Evolutionary conservation across 2,797 vertebrate species (phyloP).

Genomic region (Microchirus variegatus): DNA sequence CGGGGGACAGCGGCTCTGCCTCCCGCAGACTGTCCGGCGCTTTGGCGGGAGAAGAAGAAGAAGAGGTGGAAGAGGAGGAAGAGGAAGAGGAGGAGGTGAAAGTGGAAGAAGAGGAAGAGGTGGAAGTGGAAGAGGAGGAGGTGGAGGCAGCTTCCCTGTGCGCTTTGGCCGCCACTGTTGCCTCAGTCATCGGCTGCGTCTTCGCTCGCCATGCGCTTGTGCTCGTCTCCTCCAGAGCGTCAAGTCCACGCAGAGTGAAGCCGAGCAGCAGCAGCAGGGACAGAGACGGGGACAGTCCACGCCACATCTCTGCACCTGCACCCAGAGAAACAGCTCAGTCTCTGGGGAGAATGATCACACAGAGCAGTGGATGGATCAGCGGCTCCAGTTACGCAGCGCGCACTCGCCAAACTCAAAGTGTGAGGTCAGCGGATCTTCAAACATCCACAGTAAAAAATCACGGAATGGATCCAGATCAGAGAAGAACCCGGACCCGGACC

Average conservation of each 20-base stretch:
- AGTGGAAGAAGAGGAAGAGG: neutral
- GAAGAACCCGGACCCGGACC: neutral
- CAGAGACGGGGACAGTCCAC: neutral
- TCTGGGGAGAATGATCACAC: neutral
- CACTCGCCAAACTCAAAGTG: no score
- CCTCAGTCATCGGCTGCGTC: neutral
- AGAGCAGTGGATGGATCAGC: neutral
- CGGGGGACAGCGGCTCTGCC: neutral
- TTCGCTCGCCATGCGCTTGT: neutral
- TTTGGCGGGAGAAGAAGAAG: neutral
- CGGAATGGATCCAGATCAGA: neutral
- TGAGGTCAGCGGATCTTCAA: no score
- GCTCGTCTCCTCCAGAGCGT: neutral
- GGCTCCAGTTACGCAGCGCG: neutral
- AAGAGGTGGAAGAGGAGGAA: no score
- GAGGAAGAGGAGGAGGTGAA: no score
- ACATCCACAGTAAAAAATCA: neutral
- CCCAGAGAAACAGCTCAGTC: no score
- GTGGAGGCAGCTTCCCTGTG: neutral
- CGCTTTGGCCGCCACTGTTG: neutral
- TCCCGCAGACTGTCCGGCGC: constrained; percentile 2
- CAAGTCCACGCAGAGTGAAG: neutral
- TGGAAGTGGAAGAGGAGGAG: no score
- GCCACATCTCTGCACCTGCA: constrained; percentile 1
- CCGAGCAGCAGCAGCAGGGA: constrained; percentile 1